A percentile compares a stretch with the other conserved stretches of the same genome.
Conservation (phyloP, 2,888 invertebrate genomes). For the Unio delphinus region DNA sequence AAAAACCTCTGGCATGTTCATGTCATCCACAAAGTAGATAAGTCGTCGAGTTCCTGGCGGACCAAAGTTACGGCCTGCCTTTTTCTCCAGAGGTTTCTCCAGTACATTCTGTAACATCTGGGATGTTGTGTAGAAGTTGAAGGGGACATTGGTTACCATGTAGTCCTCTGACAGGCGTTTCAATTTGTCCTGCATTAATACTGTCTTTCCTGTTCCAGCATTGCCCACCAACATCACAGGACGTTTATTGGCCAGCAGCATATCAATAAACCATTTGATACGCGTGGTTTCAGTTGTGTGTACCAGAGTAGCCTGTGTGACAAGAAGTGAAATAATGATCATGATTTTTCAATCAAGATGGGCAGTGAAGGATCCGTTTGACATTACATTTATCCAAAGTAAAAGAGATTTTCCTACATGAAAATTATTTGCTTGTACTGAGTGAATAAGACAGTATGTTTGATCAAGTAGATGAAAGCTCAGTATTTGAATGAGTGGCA, state of each 20-base stretch:
- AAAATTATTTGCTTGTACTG: no score
- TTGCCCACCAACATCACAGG: constrained; percentile 96
- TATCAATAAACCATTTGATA: constrained; percentile 89
- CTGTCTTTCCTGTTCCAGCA: constrained; percentile 95
- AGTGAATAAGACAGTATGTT: no score
- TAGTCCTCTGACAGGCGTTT: constrained; percentile 84
- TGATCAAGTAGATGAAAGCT: no score
- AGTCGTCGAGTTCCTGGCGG: constrained; percentile 95
- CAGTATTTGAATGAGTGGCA: no score
- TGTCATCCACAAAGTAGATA: constrained; percentile 95
- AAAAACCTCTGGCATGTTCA: constrained; percentile 97
- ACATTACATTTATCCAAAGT: no score
- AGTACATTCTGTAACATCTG: constrained; percentile 80
- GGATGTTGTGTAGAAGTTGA: constrained; percentile 96
- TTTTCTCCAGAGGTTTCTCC: constrained; percentile 96
- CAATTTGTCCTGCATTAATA: constrained; percentile 89
- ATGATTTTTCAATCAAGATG: no score
- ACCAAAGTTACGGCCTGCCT: constrained; percentile 95
- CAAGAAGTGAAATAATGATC: no score
- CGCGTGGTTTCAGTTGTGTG: constrained; percentile 94
- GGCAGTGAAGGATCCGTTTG: no score
- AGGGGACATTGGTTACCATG: constrained; percentile 91
- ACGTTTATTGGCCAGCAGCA: constrained; percentile 88
- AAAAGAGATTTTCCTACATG: no score
- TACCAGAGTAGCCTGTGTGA: constrained; percentile 86